phyloP scores from a whole-genome alignment of 2,113 vertebrate genomes.

The Rostratula benghalensis region DNA sequence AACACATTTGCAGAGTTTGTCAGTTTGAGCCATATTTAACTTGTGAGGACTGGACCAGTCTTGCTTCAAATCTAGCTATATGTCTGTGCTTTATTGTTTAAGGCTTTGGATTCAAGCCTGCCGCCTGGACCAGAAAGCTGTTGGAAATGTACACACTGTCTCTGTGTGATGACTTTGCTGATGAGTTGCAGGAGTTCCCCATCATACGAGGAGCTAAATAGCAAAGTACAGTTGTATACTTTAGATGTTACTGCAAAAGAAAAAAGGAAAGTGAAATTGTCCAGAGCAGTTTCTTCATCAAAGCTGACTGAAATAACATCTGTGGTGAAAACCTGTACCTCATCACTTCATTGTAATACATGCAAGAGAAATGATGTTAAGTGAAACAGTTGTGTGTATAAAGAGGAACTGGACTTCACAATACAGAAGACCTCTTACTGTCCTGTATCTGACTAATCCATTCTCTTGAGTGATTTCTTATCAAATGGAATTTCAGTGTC shows the following conservation, averaged over 20 bases:
- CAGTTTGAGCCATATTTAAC: background rate
- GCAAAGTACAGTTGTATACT: background rate
- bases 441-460: background rate
- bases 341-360: background rate
- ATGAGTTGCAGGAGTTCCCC: background rate
- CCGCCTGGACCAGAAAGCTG: background rate
- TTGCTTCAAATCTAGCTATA: background rate
- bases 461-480: background rate
- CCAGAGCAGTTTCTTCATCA: conserved; percentile 9
- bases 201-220: background rate
- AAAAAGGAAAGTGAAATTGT: background rate
- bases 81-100: background rate
- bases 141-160: background rate
- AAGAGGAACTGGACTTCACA: background rate
- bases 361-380: background rate
- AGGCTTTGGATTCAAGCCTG: background rate
- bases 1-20: background rate
- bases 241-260: background rate
- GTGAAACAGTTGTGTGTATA: background rate
- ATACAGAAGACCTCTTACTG: background rate
- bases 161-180: background rate
- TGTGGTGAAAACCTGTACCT: background rate
- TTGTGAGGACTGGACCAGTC: background rate
- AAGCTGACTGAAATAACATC: background rate
- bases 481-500: background rate